phyloP scores from a whole-genome alignment of 2,797 vertebrate species.

The Crocodylus rhombifer region DNA sequence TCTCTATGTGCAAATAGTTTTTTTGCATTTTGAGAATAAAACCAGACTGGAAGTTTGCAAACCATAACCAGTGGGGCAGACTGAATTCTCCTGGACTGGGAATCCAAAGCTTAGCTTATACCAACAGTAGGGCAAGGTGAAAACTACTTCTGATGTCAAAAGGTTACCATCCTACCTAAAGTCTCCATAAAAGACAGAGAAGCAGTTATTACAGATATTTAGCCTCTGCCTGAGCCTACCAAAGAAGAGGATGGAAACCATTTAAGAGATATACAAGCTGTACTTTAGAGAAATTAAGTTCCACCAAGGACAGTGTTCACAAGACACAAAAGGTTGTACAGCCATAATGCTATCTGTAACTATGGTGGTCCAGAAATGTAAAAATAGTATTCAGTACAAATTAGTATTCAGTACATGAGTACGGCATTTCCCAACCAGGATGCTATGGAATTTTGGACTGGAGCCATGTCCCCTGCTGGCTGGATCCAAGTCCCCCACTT shows the following conservation, averaged over 20 bases:
- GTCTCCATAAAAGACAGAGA: background rate
- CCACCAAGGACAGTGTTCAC: background rate
- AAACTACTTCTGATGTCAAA: background rate
- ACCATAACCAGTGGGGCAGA: too few species aligned
- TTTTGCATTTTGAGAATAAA: too few species aligned
- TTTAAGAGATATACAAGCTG: background rate
- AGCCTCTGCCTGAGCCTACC: background rate
- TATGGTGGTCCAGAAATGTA: background rate
- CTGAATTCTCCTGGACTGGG: too few species aligned
- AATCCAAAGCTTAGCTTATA: background rate
- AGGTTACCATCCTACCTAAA: background rate
- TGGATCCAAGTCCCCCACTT: too few species aligned
- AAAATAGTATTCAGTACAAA: background rate
- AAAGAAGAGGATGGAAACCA: background rate
- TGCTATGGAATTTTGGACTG: too few species aligned
- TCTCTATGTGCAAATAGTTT: too few species aligned
- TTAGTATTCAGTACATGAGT: too few species aligned
- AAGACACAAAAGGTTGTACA: background rate
- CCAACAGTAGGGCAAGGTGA: background rate
- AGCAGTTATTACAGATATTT: background rate
- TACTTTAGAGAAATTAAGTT: background rate
- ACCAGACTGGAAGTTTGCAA: too few species aligned
- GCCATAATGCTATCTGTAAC: background rate
- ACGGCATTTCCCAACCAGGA: too few species aligned
- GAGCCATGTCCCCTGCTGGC: too few species aligned